A percentile compares a stretch with the other conserved stretches of the same genome.
Evolutionary conservation across 2,888 invertebrate species (phyloP).

Genomic region (Rhorus exstirpatorius): DNA sequence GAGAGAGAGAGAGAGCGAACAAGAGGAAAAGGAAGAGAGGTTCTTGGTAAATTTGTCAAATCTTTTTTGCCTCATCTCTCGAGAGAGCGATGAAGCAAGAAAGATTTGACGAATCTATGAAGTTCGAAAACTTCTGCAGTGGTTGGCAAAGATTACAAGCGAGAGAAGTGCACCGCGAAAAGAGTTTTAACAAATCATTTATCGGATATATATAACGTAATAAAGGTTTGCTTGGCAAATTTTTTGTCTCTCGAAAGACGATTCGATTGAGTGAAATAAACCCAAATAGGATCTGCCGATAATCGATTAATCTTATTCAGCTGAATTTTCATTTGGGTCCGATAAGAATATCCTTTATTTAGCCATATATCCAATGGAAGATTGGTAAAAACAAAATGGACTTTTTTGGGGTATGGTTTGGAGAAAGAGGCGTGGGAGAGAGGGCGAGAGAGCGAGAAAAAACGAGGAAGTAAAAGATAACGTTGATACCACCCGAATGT

Average conservation of each 20-base stretch:
- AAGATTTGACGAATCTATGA: slow-evolving; percentile 78
- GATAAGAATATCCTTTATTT: too few relatives aligned
- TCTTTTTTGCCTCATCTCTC: slow-evolving; percentile 51
- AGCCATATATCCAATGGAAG: too few relatives aligned
- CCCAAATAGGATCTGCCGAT: too few relatives aligned
- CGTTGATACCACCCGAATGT: slow-evolving; percentile 68
- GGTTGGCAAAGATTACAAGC: slow-evolving; percentile 43
- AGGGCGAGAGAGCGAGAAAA: not conserved
- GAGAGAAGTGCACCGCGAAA: not conserved
- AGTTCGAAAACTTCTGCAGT: slow-evolving; percentile 76
- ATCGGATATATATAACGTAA: not conserved
- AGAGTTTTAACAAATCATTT: not conserved
- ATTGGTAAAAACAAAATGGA: too few relatives aligned
- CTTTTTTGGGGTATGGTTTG: not conserved
- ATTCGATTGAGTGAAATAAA: too few relatives aligned
- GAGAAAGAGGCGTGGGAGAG: too few relatives aligned
- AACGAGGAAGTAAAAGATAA: slow-evolving; percentile 67
- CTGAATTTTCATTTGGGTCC: too few relatives aligned
- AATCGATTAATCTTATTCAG: too few relatives aligned
- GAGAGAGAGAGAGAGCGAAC: slow-evolving; percentile 61
- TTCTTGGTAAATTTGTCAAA: slow-evolving; percentile 78
- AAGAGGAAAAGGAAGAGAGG: too few relatives aligned
- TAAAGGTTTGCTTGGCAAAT: too few relatives aligned
- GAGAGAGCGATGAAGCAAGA: slow-evolving; percentile 18
- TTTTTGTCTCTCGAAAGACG: too few relatives aligned